Base-by-base conservation (phyloP, 2,888 invertebrate species). In the Lottia gigantea region DNA sequence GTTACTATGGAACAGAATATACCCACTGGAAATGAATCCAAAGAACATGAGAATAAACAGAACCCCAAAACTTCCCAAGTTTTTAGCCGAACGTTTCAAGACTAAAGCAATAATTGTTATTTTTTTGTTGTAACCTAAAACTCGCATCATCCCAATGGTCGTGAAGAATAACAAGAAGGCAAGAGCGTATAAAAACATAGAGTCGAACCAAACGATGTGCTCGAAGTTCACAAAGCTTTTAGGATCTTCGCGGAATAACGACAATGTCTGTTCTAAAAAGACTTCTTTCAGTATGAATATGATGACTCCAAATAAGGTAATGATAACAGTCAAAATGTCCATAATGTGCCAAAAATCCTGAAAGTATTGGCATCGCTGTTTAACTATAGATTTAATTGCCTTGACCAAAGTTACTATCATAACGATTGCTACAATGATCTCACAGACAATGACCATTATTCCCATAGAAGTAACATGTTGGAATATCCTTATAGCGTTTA, bases 71-170 rank as follows among this genome's bases (percentile, higher is more conserved):
- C 86, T 86, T 25, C 85, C 82, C 66, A 90, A 82, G 65, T 89
- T 88, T 40, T 76, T 78, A 14, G 85, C 84, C 23, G 89, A 87
- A 66, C 81, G 78, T 31, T 80, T 77, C 40, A 90, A 82, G 0
- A 90, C 89, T n/a, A 84, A 83, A 0, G 88, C 88, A 74, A 90
- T 82, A 78, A 89, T 86, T 68, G 88, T 87, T 73, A 90, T 88
- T 62, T 89, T 84, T 61, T 87, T 85, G 80, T 90, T 90, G 83
- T 90, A 90, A 70, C 89, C 85, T 46, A 90, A 82, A 67, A 90
- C 83, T 8, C 79, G 72, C 11, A 82, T 78, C 31, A 83, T 76
- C 12, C 83, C 77, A 16, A 82, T 26, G 0, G 81, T 80, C 49
- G 77, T 70, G 15, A 81, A 65, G 68, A 82, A 83, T 15, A 81